These are phyloP conservation scores for Candidula unifasciata DNA, from an alignment of 2,888 invertebrate genomes.

Conservation along the genomic window DNA sequence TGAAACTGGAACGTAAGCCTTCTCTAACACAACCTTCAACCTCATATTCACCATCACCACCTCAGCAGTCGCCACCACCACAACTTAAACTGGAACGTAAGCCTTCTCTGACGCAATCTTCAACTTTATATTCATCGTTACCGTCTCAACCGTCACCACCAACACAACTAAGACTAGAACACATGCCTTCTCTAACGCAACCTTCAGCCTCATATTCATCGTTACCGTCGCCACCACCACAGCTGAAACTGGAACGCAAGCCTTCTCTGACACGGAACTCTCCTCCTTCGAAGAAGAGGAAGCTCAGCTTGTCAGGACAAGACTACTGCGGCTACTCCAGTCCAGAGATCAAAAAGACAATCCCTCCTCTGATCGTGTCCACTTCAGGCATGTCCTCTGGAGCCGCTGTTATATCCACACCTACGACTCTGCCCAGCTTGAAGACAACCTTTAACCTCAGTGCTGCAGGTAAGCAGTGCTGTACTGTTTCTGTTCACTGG, in stretches of 20 bases:
- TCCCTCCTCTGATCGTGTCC: slow-evolving; percentile 45
- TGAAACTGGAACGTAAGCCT: too few species aligned
- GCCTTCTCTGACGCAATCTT: neutral
- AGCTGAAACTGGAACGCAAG: neutral
- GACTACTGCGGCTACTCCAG: slow-evolving; percentile 4
- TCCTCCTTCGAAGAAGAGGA: slow-evolving; percentile 34
- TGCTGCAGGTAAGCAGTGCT: slow-evolving; percentile 34
- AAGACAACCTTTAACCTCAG: slow-evolving; percentile 42
- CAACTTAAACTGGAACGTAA: neutral
- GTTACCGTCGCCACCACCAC: slow-evolving; percentile 15
- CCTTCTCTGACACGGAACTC: neutral
- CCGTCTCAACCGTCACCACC: neutral
- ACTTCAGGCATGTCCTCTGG: neutral
- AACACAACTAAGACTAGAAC: too few species aligned
- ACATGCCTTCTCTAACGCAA: too few species aligned
- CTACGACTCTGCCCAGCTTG: slow-evolving; percentile 28
- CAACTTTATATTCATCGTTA: slow-evolving; percentile 6
- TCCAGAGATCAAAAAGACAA: slow-evolving; percentile 7
- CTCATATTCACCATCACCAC: neutral
- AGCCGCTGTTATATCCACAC: neutral
- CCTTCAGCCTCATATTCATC: neutral
- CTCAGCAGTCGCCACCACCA: neutral
- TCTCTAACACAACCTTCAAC: neutral
- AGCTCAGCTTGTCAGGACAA: neutral
- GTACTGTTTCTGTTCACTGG: neutral